Base-by-base conservation (phyloP, 2,113 vertebrate genomes). In the Pseudopodoces humilis region DNA sequence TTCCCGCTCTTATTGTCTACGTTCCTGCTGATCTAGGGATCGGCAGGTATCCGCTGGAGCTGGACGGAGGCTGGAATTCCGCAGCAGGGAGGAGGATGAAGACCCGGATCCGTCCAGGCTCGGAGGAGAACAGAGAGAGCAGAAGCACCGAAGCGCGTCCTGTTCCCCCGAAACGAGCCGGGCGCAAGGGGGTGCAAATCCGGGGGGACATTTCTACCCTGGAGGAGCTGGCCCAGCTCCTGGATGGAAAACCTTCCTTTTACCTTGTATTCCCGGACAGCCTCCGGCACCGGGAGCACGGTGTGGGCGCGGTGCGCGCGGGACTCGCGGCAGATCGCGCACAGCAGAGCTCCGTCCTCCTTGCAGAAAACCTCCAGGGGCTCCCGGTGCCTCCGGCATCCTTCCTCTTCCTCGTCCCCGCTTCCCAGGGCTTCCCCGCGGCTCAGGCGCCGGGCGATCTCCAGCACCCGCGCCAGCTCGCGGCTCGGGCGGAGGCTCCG, bases 301-400 rank as follows among this genome's bases (percentile, higher is more conserved):
- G 6, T 6, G 77, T 97, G 97, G 2, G 12, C 18, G 0, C 92
- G 92, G 44, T 97, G 97, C 2, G 49, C 35, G 1, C 83, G 88
- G 4, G 97, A 96, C 35, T 96, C 91, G 13, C 93, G 72, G 84
- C 97, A 97, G 15, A 97, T 17, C 14, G 35, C 30, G 10, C 97
- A 97, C 63, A 97, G 75, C 33, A 93, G 62, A 4, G 80, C 16
- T 6, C 7, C 47, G 1, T 97, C 97, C 0, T 90, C 72, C 31
- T 63, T 58, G 65, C 97, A 97, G 82, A 96, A 97, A 11, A 90
- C 1, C 11, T 86, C 72, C n/a, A 97, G 86, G 0, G 94, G 93
- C 7, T 97, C 96, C 6, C 10, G 49, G 69, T 97, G 97, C 65
- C 10, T 88, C 46, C 2, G 2, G 15, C 97, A 97, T 0, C 56